phyloP scores from a whole-genome alignment of 1,140 invertebrate genomes.

The Cecropterus lyciades region DNA sequence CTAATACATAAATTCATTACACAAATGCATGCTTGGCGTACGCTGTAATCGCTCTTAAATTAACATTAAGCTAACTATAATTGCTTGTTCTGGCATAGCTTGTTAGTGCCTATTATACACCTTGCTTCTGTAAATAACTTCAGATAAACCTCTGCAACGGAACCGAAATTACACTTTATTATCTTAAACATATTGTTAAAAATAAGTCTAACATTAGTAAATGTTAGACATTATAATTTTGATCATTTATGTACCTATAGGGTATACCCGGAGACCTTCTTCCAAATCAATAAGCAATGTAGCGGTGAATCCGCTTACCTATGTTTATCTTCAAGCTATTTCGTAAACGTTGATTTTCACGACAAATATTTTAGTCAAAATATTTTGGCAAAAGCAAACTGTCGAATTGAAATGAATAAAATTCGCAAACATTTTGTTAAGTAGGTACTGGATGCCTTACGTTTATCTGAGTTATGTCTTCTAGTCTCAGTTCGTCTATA shows the following conservation, averaged over 20 bases:
- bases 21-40: conserved; percentile 16
- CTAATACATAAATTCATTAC: conserved; percentile 34
- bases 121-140: not conserved
- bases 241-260: conserved; percentile 11
- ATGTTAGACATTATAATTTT: conserved; percentile 1
- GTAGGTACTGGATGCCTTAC: too few relatives aligned
- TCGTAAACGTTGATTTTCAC: conserved; percentile 28
- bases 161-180: not conserved
- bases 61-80: conserved; percentile 35
- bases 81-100: conserved; percentile 24
- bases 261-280: conserved; percentile 24
- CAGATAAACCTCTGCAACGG: not conserved
- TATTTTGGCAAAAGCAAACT: conserved; percentile 18
- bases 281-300: conserved; percentile 29
- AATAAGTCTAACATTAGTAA: not conserved
- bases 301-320: conserved; percentile 19
- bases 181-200: not conserved
- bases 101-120: conserved; percentile 27
- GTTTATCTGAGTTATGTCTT: too few relatives aligned
- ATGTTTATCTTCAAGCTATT: conserved; percentile 30
- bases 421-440: too few relatives aligned
- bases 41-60: conserved; percentile 30
- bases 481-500: too few relatives aligned
- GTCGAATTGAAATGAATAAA: conserved; percentile 1
- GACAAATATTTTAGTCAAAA: conserved; percentile 27